Conservation (phyloP, 2,797 vertebrate species). For the Schizopygopsis malacanthus region DNA sequence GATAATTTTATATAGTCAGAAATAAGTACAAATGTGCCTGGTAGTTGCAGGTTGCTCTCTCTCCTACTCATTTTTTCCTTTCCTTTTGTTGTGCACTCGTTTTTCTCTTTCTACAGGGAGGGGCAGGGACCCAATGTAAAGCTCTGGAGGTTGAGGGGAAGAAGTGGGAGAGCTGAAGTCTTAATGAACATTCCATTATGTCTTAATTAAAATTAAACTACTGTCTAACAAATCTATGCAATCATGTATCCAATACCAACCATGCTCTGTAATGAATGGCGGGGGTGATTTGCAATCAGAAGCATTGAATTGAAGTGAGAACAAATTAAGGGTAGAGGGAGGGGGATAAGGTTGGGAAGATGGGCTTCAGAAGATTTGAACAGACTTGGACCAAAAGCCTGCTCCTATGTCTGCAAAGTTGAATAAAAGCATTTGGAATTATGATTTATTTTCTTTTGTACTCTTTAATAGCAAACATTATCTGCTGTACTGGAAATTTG, state of each 20-base stretch:
- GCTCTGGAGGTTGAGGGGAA: slow-evolving; percentile 39
- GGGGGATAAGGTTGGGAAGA: slow-evolving; percentile 38
- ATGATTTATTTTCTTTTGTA: slow-evolving; percentile 77
- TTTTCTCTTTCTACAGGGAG: slow-evolving; percentile 52
- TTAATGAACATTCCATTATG: slow-evolving; percentile 77
- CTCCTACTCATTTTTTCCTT: slow-evolving; percentile 38
- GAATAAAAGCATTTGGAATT: slow-evolving; percentile 69
- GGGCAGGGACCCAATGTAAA: slow-evolving; percentile 47
- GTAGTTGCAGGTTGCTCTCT: slow-evolving; percentile 57
- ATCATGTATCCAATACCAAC: slow-evolving; percentile 70
- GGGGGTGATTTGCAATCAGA: slow-evolving; percentile 48
- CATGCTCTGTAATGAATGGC: slow-evolving; percentile 39
- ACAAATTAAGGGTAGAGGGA: slow-evolving; percentile 27
- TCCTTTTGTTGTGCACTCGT: slow-evolving; percentile 38
- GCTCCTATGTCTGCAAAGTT: slow-evolving; percentile 62
- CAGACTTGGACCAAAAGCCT: slow-evolving; percentile 76
- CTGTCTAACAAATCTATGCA: slow-evolving; percentile 78
- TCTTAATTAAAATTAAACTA: slow-evolving; percentile 69
- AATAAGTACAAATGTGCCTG: slow-evolving; percentile 58
- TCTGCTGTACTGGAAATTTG: slow-evolving; percentile 84
- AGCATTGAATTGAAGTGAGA: slow-evolving; percentile 45
- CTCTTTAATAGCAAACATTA: slow-evolving; percentile 83
- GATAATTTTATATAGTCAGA: slow-evolving; percentile 32
- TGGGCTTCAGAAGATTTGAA: slow-evolving; percentile 51
- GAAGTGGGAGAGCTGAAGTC: slow-evolving; percentile 50